A percentile compares a stretch with the other conserved stretches of the same genome.
phyloP scores from a whole-genome alignment of 1,140 invertebrate genomes.

The Adoxophyes honmai region DNA sequence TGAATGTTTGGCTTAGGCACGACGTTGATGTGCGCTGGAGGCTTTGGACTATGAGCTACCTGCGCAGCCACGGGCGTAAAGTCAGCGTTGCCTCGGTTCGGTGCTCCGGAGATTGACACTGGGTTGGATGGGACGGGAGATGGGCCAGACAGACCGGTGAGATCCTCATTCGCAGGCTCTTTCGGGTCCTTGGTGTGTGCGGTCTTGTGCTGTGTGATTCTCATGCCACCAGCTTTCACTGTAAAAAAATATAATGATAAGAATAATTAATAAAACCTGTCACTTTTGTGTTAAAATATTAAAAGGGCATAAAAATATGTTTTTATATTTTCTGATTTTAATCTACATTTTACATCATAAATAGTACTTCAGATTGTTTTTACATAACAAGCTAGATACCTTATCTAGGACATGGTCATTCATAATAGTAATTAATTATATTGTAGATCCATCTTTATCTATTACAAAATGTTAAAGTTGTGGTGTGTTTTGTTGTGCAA shows the following conservation, averaged over 20 bases:
- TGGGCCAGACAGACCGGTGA: conserved; percentile 68
- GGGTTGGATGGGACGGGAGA: conserved; percentile 83
- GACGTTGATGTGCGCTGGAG: conserved; percentile 79
- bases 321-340: too few species aligned
- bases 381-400: too few species aligned
- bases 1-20: conserved; percentile 81
- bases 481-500: too few species aligned
- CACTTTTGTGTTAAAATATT: too few species aligned
- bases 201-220: conserved; percentile 92
- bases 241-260: conserved; percentile 12
- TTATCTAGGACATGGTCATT: too few species aligned
- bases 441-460: too few species aligned
- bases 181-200: conserved; percentile 81
- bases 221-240: conserved; percentile 95
- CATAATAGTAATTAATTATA: too few species aligned
- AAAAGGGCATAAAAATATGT: too few species aligned
- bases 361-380: too few species aligned
- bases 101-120: conserved; percentile 87
- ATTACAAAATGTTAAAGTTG: too few species aligned
- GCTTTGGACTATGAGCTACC: conserved; percentile 86
- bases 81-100: conserved; percentile 89
- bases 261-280: not conserved
- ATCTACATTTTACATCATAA: too few species aligned
- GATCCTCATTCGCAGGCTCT: conserved; percentile 69
- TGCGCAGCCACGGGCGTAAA: conserved; percentile 93